Conservation (phyloP, 2,888 invertebrate species). For the Drosophila birchii region DNA sequence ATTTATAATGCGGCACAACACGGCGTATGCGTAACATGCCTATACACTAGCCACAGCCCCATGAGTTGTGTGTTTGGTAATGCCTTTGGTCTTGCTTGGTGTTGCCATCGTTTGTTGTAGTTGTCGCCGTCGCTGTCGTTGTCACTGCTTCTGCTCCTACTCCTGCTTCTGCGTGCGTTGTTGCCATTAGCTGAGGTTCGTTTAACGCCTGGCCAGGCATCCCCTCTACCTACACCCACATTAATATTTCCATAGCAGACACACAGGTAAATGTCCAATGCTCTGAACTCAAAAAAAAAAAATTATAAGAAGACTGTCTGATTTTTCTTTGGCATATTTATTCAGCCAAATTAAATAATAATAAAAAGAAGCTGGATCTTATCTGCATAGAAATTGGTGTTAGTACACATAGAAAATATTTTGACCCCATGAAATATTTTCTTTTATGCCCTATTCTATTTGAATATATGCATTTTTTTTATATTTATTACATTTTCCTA, state of each 20-base stretch:
- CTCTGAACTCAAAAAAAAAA: neutral
- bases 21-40: conserved; percentile 74
- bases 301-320: neutral
- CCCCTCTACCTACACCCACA: neutral
- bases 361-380: neutral
- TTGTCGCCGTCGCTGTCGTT: conserved; percentile 1
- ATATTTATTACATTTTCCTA: neutral
- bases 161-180: conserved; percentile 59
- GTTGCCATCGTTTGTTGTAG: conserved; percentile 24
- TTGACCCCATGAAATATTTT: too few relatives aligned
- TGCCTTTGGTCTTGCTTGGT: conserved; percentile 19
- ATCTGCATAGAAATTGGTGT: neutral
- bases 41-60: conserved; percentile 45
- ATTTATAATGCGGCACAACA: conserved; percentile 67
- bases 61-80: conserved; percentile 37
- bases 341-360: conserved; percentile 2
- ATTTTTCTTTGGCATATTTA: conserved; percentile 3
- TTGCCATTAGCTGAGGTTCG: conserved; percentile 65
- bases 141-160: conserved; percentile 6
- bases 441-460: too few relatives aligned
- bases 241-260: conserved; percentile 8
- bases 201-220: conserved; percentile 63
- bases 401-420: neutral
- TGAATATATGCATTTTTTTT: neutral
- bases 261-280: conserved; percentile 21